Evolutionary conservation across 2,113 vertebrate genomes (phyloP).

Genomic region (Dasyprocta punctata): DNA sequence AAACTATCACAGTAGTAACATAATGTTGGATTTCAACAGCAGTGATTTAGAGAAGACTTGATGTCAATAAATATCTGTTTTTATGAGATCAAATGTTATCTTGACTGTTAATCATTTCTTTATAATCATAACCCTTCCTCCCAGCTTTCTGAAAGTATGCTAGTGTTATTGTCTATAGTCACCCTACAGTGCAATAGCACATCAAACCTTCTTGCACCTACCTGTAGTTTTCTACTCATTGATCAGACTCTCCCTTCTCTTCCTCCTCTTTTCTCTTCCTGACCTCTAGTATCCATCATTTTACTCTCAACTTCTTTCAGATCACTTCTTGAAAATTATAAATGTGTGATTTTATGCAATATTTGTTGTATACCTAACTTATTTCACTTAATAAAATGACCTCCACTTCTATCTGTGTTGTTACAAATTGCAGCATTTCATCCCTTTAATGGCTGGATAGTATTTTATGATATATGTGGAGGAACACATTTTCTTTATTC

Average conservation of each 20-base stretch:
- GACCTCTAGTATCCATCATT: background rate
- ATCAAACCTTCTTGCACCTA: background rate
- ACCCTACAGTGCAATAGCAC: no score
- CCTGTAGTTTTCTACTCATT: background rate
- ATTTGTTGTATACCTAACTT: background rate
- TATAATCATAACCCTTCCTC: background rate
- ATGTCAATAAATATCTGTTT: background rate
- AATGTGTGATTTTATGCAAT: background rate
- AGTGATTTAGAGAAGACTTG: background rate
- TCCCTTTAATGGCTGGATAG: background rate
- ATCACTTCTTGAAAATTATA: background rate
- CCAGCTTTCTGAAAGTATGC: background rate
- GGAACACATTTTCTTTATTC: no score
- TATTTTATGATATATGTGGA: background rate
- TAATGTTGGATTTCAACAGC: background rate
- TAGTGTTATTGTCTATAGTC: background rate
- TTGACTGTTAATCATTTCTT: background rate
- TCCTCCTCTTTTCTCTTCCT: background rate
- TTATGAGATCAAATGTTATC: background rate
- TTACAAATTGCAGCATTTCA: background rate
- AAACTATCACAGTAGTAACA: background rate
- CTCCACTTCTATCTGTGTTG: background rate
- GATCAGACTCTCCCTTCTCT: background rate
- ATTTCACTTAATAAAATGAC: background rate
- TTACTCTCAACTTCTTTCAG: background rate